These are phyloP conservation scores for Alethe diademata DNA, from an alignment of 2,113 vertebrate species.

Conservation along the genomic window DNA sequence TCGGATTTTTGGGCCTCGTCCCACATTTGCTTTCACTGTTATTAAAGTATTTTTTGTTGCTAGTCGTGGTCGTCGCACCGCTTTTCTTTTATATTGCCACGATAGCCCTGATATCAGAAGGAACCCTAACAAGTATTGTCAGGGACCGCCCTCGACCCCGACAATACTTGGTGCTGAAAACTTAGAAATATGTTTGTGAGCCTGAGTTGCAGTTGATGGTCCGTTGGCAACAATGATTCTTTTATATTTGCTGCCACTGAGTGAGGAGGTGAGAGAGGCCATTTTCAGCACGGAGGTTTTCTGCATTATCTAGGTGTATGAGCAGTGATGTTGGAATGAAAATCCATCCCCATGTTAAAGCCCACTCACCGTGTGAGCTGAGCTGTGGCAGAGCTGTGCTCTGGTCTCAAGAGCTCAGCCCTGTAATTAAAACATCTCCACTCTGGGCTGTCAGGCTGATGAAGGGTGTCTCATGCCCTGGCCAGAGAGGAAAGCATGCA, in stretches of 20 bases:
- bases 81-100: too few species aligned
- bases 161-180: not conserved
- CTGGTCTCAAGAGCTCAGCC: not conserved
- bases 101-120: too few species aligned
- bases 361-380: not conserved
- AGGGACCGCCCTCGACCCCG: too few species aligned
- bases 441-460: accelerated
- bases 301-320: not conserved
- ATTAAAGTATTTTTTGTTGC: too few species aligned
- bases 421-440: not conserved
- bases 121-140: too few species aligned
- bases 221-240: not conserved
- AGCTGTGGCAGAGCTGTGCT: accelerated
- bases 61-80: too few species aligned
- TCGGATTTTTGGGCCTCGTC: too few species aligned
- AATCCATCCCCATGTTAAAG: accelerated
- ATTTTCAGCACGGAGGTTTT: not conserved
- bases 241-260: not conserved
- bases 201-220: accelerated
- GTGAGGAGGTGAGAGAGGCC: not conserved
- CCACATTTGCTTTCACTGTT: too few species aligned
- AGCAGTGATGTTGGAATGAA: accelerated
- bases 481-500: not conserved
- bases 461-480: accelerated
- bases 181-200: not conserved